Percentiles rank a stretch among this genome's conserved stretches.
phyloP scores from a whole-genome alignment of 2,888 invertebrate genomes.

The Melieria picta region DNA sequence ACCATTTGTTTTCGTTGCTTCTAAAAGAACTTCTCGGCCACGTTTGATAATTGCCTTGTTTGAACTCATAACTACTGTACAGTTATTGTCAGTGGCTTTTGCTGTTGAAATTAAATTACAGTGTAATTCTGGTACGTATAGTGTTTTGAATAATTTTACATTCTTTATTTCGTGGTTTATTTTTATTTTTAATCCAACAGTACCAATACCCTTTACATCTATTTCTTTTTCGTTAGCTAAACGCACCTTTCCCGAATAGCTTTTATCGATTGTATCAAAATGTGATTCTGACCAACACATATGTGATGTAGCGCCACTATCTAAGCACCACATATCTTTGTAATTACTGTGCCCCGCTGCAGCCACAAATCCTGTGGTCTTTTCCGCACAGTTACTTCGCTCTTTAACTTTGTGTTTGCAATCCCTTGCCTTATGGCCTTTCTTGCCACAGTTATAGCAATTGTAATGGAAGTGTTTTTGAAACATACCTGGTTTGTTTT shows the following conservation, averaged over 20 bases:
- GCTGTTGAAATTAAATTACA: no score
- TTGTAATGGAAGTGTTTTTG: constrained; percentile 18
- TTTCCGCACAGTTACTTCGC: constrained; percentile 4
- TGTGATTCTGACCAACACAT: constrained; percentile 11
- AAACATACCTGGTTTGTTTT: constrained; percentile 1
- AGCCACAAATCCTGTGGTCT: constrained; percentile 6
- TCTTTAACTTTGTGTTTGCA: constrained; percentile 9
- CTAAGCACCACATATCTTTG: constrained; percentile 7
- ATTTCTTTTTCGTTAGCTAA: constrained; percentile 20
- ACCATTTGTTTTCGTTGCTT: no score
- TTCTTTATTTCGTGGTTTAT: background rate
- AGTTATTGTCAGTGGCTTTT: no score
- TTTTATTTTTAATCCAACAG: constrained; percentile 17
- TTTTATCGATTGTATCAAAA: constrained; percentile 6
- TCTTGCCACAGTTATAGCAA: constrained; percentile 29
- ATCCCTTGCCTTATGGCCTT: constrained; percentile 18
- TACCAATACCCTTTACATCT: constrained; percentile 24
- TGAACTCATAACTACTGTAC: no score
- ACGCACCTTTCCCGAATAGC: constrained; percentile 12
- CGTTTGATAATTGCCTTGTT: no score
- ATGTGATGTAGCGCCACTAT: constrained; percentile 29
- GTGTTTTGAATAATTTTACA: no score
- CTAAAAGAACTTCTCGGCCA: no score
- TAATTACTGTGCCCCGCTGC: constrained; percentile 5
- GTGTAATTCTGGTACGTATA: no score